phyloP scores from a whole-genome alignment of 2,113 vertebrate genomes.

The Oryzias woworae region DNA sequence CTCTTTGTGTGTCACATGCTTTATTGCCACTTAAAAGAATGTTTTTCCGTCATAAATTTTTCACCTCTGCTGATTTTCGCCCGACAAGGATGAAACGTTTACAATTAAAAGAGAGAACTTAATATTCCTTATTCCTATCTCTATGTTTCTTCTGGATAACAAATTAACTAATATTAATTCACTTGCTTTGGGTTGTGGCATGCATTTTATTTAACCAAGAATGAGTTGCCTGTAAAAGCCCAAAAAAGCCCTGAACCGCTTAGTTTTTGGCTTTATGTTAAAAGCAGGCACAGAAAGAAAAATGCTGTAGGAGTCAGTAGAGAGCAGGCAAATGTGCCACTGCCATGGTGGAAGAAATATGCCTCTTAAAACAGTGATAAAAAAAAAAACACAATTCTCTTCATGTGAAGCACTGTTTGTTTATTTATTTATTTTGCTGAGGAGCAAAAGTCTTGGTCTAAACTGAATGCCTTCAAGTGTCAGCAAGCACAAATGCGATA shows the following conservation, averaged over 20 bases:
- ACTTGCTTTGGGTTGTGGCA: not conserved
- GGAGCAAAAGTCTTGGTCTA: slow-evolving; percentile 22
- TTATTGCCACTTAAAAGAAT: slow-evolving; percentile 38
- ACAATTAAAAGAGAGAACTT: not conserved
- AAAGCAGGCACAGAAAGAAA: slow-evolving; percentile 29
- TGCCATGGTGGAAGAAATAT: not conserved
- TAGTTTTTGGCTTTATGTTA: slow-evolving; percentile 6
- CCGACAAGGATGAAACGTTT: not conserved
- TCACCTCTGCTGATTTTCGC: slow-evolving; percentile 7
- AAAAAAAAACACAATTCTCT: not conserved
- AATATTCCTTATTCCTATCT: slow-evolving; percentile 7
- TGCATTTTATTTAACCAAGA: not conserved
- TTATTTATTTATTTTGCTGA: slow-evolving; percentile 25
- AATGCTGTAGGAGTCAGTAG: slow-evolving; percentile 64
- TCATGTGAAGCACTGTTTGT: slow-evolving; percentile 21
- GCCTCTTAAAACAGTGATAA: too few relatives aligned
- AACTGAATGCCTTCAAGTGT: slow-evolving; percentile 24
- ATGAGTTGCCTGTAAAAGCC: not conserved
- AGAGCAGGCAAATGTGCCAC: slow-evolving; percentile 48
- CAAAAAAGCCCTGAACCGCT: slow-evolving; percentile 3
- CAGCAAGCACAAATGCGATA: slow-evolving; percentile 8
- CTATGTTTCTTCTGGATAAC: not conserved
- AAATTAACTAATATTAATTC: not conserved
- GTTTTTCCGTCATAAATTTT: slow-evolving; percentile 27
- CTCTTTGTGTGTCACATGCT: slow-evolving; percentile 18